These are phyloP conservation scores for Cerceris ruficornis DNA, from an alignment of 2,888 invertebrate species.

Conservation along the genomic window DNA sequence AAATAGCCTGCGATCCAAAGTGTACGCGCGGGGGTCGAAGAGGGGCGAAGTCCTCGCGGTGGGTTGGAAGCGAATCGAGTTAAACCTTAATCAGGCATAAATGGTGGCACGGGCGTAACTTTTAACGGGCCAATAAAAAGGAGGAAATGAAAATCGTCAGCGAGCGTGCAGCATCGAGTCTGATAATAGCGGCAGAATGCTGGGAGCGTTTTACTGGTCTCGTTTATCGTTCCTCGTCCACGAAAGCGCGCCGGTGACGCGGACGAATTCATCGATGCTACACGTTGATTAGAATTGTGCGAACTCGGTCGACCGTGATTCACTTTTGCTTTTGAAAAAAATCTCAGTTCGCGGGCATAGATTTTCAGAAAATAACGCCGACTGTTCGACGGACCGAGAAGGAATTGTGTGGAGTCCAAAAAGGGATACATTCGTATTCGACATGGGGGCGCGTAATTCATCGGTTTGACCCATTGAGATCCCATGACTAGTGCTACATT, in stretches of 20 bases:
- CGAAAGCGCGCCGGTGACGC: constrained; percentile 39
- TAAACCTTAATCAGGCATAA: constrained; percentile 78
- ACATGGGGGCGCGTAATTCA: no score
- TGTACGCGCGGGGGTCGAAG: constrained; percentile 15
- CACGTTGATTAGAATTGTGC: constrained; percentile 60
- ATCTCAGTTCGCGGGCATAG: constrained; percentile 20
- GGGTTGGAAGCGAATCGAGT: constrained; percentile 54
- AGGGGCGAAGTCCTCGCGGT: constrained; percentile 20
- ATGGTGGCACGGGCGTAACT: constrained; percentile 73
- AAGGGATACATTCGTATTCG: no score
- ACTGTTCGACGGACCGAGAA: constrained; percentile 23
- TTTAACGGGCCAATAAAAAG: constrained; percentile 76
- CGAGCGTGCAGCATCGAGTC: constrained; percentile 19
- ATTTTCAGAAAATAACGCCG: constrained; percentile 34
- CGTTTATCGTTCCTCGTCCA: constrained; percentile 53
- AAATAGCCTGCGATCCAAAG: constrained; percentile 6
- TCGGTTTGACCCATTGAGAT: no score
- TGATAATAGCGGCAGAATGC: constrained; percentile 44
- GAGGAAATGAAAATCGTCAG: constrained; percentile 74
- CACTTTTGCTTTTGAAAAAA: constrained; percentile 51
- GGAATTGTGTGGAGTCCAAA: constrained; percentile 21
- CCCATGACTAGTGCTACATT: no score
- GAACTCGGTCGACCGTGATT: constrained; percentile 47
- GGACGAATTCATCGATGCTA: constrained; percentile 58
- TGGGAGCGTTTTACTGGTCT: constrained; percentile 39